Evolutionary conservation across 2,113 vertebrate species (phyloP), one percentile per base, ranked within the genome.

Genomic region (Parus major): DNA sequence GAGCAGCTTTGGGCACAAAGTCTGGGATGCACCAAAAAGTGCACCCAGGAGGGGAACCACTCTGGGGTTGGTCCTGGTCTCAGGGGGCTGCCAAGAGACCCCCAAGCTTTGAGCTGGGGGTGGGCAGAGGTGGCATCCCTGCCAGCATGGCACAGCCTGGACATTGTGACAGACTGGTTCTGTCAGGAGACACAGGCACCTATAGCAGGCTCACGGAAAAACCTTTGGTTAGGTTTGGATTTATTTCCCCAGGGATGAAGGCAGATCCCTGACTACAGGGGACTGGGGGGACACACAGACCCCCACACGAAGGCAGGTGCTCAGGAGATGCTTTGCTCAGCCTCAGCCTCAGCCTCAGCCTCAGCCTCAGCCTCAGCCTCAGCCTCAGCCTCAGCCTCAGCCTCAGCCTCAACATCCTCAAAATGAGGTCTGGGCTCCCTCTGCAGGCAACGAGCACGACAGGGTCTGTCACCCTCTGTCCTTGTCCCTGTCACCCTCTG

Each of bases 381-480:
- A 83, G 41, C 35, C 8, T 42, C 60, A 82, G 49, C 36, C 16
- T 84, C 60, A 82, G 49, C 36, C 13, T 84, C 47, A 44, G 47
- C 73, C 41, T 50, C 81, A 36, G 69, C 53, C 42, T 66, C 83
- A 52, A 66, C 56, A 18, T 68, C 35, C 10, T 84, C 44, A 72
- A 56, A 35, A 36, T 4, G 6, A 33, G 68, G 9, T 95, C 92
- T 27, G 88, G 71, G 95, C 95, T 96, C 95, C 96, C 95, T 95
- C 96, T 95, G 88, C 96, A 93, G 96, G 96, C 85, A 77, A 33
- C 7, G 1, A 53, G 44, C 52, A 46, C 23, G 49, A 44, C 60
- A 68, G 64, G 91, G 19, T 50, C 66, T 9, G 4, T 22, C 85
- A 47, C 22, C 9, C 20, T 31, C 50, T 22, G 46, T 53, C 46